phyloP scores from a whole-genome alignment of 2,888 invertebrate genomes.

The Aleiodes leptofemur region DNA sequence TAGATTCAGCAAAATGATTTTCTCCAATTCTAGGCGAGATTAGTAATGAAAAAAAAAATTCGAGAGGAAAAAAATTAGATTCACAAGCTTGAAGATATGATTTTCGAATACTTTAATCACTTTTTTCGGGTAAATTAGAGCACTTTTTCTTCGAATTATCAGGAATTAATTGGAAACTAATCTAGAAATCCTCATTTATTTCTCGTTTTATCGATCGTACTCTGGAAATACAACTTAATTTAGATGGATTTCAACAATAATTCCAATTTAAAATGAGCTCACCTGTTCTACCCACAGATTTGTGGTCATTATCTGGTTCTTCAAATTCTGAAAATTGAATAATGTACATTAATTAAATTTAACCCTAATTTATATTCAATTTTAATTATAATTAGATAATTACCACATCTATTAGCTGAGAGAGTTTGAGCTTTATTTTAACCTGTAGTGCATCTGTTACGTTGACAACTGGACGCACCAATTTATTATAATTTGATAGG shows the following conservation, averaged over 20 bases:
- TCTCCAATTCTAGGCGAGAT: too few species aligned
- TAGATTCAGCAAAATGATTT: too few species aligned
- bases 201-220: too few species aligned
- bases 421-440: constrained; percentile 90
- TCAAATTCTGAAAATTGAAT: constrained; percentile 79
- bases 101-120: too few species aligned
- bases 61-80: too few species aligned
- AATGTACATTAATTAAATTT: constrained; percentile 46
- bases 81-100: too few species aligned
- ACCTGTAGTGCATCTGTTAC: constrained; percentile 90
- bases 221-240: too few species aligned
- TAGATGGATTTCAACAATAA: neutral
- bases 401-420: constrained; percentile 93
- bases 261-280: constrained; percentile 56
- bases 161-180: too few species aligned
- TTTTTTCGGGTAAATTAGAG: too few species aligned
- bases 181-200: too few species aligned
- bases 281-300: constrained; percentile 83
- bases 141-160: too few species aligned
- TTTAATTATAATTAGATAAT: constrained; percentile 72
- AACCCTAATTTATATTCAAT: neutral
- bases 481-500: constrained; percentile 90
- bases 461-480: constrained; percentile 91
- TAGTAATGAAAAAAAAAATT: too few species aligned
- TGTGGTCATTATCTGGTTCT: constrained; percentile 83